Evolutionary conservation across 2,888 invertebrate species (phyloP).

Genomic region (Lutraria lutraria): DNA sequence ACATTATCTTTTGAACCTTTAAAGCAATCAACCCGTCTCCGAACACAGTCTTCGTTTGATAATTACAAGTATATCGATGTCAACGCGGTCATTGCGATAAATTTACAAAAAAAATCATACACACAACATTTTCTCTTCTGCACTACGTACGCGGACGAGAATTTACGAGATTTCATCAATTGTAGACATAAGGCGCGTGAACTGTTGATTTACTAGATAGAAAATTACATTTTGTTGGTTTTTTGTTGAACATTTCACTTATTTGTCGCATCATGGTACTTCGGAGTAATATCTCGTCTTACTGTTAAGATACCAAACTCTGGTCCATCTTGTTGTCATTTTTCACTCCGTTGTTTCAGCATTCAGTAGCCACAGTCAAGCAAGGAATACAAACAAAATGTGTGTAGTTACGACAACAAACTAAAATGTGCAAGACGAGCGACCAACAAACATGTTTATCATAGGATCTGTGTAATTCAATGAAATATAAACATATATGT

Average conservation of each 20-base stretch:
- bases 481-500: too few relatives aligned
- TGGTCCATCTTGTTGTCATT: background rate
- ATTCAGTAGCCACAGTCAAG: too few relatives aligned
- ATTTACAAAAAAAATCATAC: constrained; percentile 29
- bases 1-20: background rate
- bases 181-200: constrained; percentile 40
- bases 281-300: background rate
- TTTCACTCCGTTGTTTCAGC: background rate
- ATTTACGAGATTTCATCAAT: constrained; percentile 51
- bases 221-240: constrained; percentile 21
- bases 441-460: too few relatives aligned
- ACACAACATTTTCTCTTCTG: background rate
- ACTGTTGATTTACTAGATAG: constrained; percentile 41
- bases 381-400: too few relatives aligned
- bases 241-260: constrained; percentile 42
- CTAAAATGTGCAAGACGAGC: too few relatives aligned
- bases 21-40: constrained; percentile 13
- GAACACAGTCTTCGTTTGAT: constrained; percentile 31
- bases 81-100: constrained; percentile 43
- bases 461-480: too few relatives aligned
- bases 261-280: constrained; percentile 23
- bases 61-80: constrained; percentile 34
- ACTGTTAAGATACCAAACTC: background rate
- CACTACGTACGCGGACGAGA: constrained; percentile 35
- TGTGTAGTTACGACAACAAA: too few relatives aligned